Conservation (phyloP, 2,113 vertebrate genomes). For the Rhinoderma darwinii region DNA sequence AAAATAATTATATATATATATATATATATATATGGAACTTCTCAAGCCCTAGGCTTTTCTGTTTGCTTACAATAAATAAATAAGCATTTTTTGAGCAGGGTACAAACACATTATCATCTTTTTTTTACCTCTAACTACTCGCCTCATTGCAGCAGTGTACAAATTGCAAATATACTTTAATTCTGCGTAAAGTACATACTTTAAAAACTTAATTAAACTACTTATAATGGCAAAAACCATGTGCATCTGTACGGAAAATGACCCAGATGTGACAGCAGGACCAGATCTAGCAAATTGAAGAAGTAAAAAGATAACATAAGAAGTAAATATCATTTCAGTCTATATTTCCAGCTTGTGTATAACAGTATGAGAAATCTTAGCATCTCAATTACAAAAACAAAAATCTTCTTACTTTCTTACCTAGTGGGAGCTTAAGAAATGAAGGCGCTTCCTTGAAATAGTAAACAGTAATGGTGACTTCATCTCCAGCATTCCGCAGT, state of each 20-base stretch:
- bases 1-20: too few species aligned
- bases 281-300: neutral
- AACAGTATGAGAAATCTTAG: neutral
- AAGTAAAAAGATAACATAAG: neutral
- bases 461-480: slow-evolving; percentile 92
- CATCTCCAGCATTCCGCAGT: slow-evolving; percentile 89
- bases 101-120: neutral
- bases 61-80: neutral
- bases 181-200: neutral
- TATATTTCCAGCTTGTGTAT: neutral
- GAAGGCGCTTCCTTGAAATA: slow-evolving; percentile 93
- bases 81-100: neutral
- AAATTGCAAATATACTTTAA: neutral
- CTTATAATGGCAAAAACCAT: neutral
- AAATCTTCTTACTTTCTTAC: slow-evolving; percentile 74
- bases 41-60: too few species aligned
- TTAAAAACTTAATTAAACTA: neutral
- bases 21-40: too few species aligned
- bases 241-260: neutral
- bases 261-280: neutral
- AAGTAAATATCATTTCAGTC: neutral
- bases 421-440: slow-evolving; percentile 92
- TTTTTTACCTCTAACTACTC: neutral
- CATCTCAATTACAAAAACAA: neutral
- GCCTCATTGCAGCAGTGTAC: neutral